Base-by-base conservation (phyloP, 2,888 invertebrate species). In the Agonopterix arenella region DNA sequence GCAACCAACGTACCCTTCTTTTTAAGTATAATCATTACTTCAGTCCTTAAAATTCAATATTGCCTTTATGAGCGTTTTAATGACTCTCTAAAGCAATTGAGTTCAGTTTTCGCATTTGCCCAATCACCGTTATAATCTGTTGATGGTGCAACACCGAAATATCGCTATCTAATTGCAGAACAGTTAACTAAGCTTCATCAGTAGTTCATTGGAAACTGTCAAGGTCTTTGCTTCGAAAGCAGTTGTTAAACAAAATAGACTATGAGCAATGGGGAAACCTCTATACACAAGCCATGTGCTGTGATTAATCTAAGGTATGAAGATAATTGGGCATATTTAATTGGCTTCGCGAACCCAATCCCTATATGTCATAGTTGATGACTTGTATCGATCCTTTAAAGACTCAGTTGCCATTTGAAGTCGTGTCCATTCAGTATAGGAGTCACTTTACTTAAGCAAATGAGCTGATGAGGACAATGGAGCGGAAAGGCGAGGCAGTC, bases 1-100 rank as follows among this genome's bases (percentile, higher is more conserved):
- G 74, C 76, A 83, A 78, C 70, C 58, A 11, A 8, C 11, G 11
- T 71, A 66, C 70, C 72, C 72, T 68, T 70, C 75, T 73, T 76
- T 69, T 71, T 66, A 66, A 62, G 62, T 38, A 38, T 38, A 65
- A 40, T 64, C 69, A 68, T 75, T 72, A 72, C 66, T 40, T 28
- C 28, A 28, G 28, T 28, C 28, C 28, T 58, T 63, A 64, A 59
- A 64, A 59, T 59, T 58, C 62, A 54, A 63, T 66, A 64, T 54
- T 53, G 52, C 60, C 55, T 59, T 57, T 51, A 55, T 47, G 47
- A 47, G 28, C 28, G 28, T 28, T 36, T 49, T 49, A 52, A 46
- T 53, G 44, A 40, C n/a, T 11, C 28, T 28, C 28, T 28, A 28
- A 28, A 11, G 11, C 8, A 40, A 40, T 40, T n/a, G n/a, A 11